Conservation (phyloP, 2,797 vertebrate genomes). For the Darevskia mixta region DNA sequence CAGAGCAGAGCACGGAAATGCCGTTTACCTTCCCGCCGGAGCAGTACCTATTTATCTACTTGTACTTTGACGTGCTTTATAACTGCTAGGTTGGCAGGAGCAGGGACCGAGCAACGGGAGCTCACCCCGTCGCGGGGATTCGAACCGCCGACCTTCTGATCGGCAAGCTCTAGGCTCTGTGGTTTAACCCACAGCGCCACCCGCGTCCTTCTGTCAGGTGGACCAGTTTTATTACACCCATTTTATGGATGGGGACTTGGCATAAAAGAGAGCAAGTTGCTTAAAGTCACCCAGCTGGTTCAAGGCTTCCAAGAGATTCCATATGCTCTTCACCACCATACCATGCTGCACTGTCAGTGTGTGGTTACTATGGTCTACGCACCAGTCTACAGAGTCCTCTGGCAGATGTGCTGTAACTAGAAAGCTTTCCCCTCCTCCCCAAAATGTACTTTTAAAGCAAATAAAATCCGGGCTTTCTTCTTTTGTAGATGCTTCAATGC, state of each 20-base stretch:
- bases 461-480: slow-evolving; percentile 19
- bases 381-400: not conserved
- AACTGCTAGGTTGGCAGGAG: too few species aligned
- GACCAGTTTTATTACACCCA: not conserved
- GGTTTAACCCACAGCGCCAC: too few species aligned
- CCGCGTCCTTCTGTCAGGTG: not conserved
- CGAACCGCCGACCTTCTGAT: too few species aligned
- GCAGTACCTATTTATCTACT: too few species aligned
- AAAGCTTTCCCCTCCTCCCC: not conserved
- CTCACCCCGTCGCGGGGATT: too few species aligned
- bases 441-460: slow-evolving; percentile 22
- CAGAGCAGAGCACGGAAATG: too few species aligned
- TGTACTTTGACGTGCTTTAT: too few species aligned
- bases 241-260: not conserved
- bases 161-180: too few species aligned
- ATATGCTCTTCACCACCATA: not conserved
- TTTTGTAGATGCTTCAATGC: slow-evolving; percentile 17
- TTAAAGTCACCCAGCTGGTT: not conserved
- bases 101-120: too few species aligned
- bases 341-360: not conserved
- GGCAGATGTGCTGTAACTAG: slow-evolving; percentile 1
- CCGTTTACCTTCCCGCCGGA: too few species aligned
- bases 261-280: not conserved
- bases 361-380: not conserved
- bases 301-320: not conserved